Percentiles rank a stretch among this genome's conserved stretches.
Evolutionary conservation across 2,797 vertebrate species (phyloP).

Genomic region (Alcedo atthis): DNA sequence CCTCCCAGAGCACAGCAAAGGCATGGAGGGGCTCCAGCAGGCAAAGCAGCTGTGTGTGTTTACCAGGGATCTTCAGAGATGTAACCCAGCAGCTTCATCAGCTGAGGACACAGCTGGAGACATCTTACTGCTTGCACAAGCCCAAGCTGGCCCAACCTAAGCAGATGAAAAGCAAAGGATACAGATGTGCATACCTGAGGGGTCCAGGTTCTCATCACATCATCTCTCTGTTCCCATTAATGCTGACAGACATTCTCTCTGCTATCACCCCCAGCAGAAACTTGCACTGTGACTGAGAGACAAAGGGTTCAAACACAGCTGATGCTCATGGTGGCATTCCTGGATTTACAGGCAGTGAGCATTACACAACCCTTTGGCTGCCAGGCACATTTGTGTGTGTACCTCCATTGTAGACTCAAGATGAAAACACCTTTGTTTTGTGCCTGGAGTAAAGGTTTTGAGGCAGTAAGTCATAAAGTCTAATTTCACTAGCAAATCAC

Average conservation of each 20-base stretch:
- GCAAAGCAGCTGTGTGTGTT: not conserved
- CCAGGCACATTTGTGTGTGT: not conserved
- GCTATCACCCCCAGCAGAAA: not conserved
- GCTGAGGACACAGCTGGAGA: not conserved
- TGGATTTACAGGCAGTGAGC: not conserved
- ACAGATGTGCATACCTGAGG: not conserved
- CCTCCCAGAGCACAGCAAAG: not conserved
- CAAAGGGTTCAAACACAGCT: not conserved
- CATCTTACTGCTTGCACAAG: not conserved
- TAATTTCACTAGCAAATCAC: constrained; percentile 12
- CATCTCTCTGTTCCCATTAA: not conserved
- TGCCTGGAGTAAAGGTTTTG: not conserved
- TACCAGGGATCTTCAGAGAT: not conserved
- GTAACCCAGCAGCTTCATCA: not conserved
- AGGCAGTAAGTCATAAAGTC: not conserved
- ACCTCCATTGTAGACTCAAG: not conserved
- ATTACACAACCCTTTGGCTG: not conserved
- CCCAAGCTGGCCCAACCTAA: not conserved
- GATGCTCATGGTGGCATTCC: not conserved
- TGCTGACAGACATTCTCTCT: not conserved
- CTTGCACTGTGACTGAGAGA: not conserved
- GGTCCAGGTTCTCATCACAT: not conserved
- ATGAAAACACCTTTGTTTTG: not conserved
- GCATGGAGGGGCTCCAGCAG: not conserved
- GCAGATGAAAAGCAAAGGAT: not conserved